Base-by-base conservation (phyloP, 2,888 invertebrate species). In the Platynereis dumerilii region DNA sequence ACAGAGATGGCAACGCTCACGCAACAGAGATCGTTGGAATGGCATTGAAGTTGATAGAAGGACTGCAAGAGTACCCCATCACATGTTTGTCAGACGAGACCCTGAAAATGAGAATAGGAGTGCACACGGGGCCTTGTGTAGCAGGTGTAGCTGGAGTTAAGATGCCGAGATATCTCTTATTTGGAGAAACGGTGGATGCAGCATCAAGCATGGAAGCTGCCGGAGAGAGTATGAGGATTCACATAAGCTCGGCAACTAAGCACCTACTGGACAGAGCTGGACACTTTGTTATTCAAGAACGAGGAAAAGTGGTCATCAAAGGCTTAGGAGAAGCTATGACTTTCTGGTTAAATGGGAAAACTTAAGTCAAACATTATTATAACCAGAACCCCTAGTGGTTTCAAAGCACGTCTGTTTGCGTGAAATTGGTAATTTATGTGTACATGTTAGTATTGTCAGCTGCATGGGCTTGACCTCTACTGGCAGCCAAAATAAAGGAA, bases 181-280 rank as follows among this genome's bases (percentile, higher is more conserved):
- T 48, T n/a, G 48, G 48, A 48, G 48, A 48, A 20, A n/a, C 48
- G 3, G 48, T 48, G 17, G 48, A 48, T n/a, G 17, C 17, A 48
- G 48, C 48, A n/a, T n/a, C 48, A 5, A 48, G n/a, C 20, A 48
- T 48, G 48, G 48, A 48, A n/a, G n/a, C 48, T n/a, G 48, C 20
- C 7, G 48, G 48, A 48, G 48, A 48, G 5, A n/a, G 20, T n/a
- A 48, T 48, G 48, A 5, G 22, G 10, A 48, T 48, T 48, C 48
- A 48, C 22, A 48, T 48, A 5, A 48, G 10, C 17, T 5, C n/a
- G 5, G 22, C 20, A 7, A 48, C 48, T 20, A 22, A 48, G 48
- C 22, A 20, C 7, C n/a, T 48, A 20, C 7, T 48, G 22, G 20
- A 48, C 48, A 20, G 7, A n/a, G 17, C 20, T 5, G 22, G n/a